Base-by-base conservation (phyloP, 1,140 invertebrate species). In the Colletes gigas region DNA sequence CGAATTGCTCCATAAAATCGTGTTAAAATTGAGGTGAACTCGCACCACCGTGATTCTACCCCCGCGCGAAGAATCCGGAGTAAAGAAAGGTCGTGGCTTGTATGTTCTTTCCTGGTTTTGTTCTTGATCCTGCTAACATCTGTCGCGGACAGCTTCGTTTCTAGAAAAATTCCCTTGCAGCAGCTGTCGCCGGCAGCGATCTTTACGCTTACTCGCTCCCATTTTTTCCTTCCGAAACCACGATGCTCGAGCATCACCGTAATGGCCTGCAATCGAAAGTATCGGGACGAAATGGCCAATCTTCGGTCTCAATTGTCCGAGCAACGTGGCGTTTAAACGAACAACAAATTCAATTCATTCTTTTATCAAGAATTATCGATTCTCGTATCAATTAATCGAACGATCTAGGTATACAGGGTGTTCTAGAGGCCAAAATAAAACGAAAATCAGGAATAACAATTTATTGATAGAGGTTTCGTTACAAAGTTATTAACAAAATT, bases 61-160 rank as follows among this genome's bases (percentile, higher is more conserved):
- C 17, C 52, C 8, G 21, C 65, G 30, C 21, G 65, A 73, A 62
- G 55, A 69, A 72, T 74, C 62, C 30, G 17, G 65, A 15, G 47
- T 50, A 76, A 39, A 54, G 47, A 55, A 57, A 68, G 19, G 54
- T 59, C 19, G 14, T 12, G 70, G 71, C 1, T 70, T 71, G 52
- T 67, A 63, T 66, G 74, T 17, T 44, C 54, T 63, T 82, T 84
- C 77, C 65, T 69, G 69, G 47, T 59, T 50, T 67, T 67, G 78
- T 59, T 67, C 73, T 74, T 78, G 59, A 84, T 82, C 63, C 78
- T 76, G 84, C 84, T 80, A 86, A 83, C 76, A 80, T 85, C 85
- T 87, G 87, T 62, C 72, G 75, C 60, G 60, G 75, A 81, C 83
- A 85, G 80, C 55, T 73, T 19, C 83, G 67, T 76, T 82, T 80